A percentile compares a stretch with the other conserved stretches of the same genome.
Conservation (phyloP, 35 echinoderm and acorn worm genomes). For the Hemicentrotus pulcherrimus region DNA sequence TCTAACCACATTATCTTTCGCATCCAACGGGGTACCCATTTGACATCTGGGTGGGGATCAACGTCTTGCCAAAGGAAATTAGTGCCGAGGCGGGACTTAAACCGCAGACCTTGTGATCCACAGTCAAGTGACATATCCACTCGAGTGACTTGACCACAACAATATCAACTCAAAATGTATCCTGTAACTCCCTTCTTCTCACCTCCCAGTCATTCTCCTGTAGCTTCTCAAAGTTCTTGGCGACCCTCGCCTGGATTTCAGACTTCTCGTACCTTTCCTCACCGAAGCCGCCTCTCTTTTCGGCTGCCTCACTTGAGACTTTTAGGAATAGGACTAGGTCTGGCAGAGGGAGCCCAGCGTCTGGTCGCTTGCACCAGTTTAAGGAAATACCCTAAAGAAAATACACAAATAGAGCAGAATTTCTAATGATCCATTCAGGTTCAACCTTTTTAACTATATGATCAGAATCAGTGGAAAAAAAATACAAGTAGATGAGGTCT, state of each 20-base stretch:
- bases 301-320: slow-evolving; percentile 63
- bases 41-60: too few species aligned
- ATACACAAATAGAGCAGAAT: not conserved
- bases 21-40: too few species aligned
- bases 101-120: too few species aligned
- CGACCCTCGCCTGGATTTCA: slow-evolving; percentile 77
- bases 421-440: not conserved
- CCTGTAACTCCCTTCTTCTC: not conserved
- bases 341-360: slow-evolving; percentile 84
- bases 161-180: too few species aligned
- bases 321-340: slow-evolving; percentile 83
- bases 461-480: too few species aligned
- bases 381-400: slow-evolving; percentile 74
- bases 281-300: slow-evolving; percentile 73
- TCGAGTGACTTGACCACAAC: too few species aligned
- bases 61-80: too few species aligned
- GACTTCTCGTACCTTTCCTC: slow-evolving; percentile 88
- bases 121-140: too few species aligned
- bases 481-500: too few species aligned
- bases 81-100: too few species aligned
- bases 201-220: slow-evolving; percentile 84
- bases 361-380: slow-evolving; percentile 85
- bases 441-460: too few species aligned
- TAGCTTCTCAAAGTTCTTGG: slow-evolving; percentile 66
- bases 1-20: too few species aligned